These are phyloP conservation scores for Trachops cirrhosus DNA, from an alignment of 2,797 vertebrate species.

Conservation along the genomic window DNA sequence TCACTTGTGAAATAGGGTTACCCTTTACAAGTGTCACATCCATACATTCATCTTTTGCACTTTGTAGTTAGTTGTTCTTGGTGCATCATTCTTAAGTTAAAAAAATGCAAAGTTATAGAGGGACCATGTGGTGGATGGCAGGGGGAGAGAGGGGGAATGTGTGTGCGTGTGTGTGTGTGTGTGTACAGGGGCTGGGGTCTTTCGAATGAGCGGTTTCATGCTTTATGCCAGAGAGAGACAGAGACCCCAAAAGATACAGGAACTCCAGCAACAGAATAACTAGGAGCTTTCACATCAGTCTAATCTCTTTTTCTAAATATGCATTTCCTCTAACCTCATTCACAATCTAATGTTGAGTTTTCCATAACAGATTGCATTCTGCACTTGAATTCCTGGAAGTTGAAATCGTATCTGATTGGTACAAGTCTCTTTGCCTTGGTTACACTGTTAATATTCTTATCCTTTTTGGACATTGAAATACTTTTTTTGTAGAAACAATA, in stretches of 20 bases:
- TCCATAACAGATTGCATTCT: conserved; percentile 74
- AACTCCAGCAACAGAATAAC: conserved; percentile 72
- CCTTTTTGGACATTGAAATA: conserved; percentile 83
- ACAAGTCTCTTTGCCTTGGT: conserved; percentile 81
- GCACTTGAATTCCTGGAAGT: conserved; percentile 80
- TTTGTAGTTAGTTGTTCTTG: conserved; percentile 84
- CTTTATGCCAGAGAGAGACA: neutral
- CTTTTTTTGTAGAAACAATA: conserved; percentile 85
- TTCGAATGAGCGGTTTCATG: neutral
- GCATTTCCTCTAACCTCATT: conserved; percentile 82
- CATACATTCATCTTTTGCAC: conserved; percentile 86
- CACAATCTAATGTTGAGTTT: conserved; percentile 74
- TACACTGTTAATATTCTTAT: conserved; percentile 85
- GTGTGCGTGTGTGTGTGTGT: neutral
- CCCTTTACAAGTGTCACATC: conserved; percentile 87
- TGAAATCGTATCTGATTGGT: conserved; percentile 80
- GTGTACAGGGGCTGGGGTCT: neutral
- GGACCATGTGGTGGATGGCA: conserved; percentile 29
- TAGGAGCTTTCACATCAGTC: conserved; percentile 74
- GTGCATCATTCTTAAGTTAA: conserved; percentile 82
- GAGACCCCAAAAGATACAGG: conserved; percentile 55
- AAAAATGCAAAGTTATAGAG: conserved; percentile 79
- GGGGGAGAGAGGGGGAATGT: neutral
- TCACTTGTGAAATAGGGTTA: conserved; percentile 89
- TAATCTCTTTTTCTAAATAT: conserved; percentile 83